Percentiles rank a stretch among this genome's conserved stretches.
Conservation (phyloP, 2,888 invertebrate genomes). For the Lampropteryx suffumata region DNA sequence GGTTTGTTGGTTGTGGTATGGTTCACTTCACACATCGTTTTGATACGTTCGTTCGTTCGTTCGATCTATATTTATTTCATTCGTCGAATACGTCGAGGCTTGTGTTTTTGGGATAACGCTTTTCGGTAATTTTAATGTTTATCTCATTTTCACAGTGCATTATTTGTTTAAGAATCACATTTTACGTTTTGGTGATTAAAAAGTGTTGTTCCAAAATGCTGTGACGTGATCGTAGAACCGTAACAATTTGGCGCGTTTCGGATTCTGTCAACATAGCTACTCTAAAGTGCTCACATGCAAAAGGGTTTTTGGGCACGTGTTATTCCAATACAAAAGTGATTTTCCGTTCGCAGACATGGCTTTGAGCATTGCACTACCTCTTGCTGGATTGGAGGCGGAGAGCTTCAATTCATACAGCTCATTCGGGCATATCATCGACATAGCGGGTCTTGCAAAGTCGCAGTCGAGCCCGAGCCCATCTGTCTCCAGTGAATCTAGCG, state of each 20-base stretch:
- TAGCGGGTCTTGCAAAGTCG: conserved; percentile 75
- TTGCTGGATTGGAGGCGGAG: conserved; percentile 81
- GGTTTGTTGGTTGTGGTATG: too few species aligned
- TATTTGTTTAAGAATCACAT: conserved; percentile 38
- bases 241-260: conserved; percentile 74
- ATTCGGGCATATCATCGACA: conserved; percentile 77
- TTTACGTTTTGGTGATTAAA: conserved; percentile 37
- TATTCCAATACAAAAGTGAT: conserved; percentile 61
- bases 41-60: too few species aligned
- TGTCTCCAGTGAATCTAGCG: conserved; percentile 84
- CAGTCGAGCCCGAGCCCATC: conserved; percentile 82
- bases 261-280: conserved; percentile 74
- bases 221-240: conserved; percentile 42
- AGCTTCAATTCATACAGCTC: conserved; percentile 77
- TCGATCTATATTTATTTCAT: conserved; percentile 75
- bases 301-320: conserved; percentile 72
- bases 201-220: conserved; percentile 39
- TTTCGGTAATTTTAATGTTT: conserved; percentile 77
- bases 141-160: conserved; percentile 46
- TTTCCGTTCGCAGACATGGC: conserved; percentile 82
- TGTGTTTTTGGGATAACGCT: conserved; percentile 74
- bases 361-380: conserved; percentile 84
- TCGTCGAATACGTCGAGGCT: conserved; percentile 72
- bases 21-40: too few species aligned
- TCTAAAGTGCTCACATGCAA: conserved; percentile 59